Percentiles rank a stretch among this genome's conserved stretches.
phyloP scores from a whole-genome alignment of 2,113 vertebrate species.

The Thamnophis sirtalis region DNA sequence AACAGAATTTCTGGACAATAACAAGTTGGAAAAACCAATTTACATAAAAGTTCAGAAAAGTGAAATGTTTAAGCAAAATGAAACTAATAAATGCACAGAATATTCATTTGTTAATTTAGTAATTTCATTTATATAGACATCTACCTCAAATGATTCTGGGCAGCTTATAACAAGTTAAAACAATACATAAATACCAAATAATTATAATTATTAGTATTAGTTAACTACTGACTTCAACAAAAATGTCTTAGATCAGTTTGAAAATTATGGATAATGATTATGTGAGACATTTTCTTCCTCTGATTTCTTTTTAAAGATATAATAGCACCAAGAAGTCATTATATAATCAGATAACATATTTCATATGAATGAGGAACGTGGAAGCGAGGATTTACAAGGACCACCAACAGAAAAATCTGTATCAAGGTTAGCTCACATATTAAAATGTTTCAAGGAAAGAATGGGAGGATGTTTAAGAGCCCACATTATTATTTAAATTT shows the following conservation, averaged over 20 bases:
- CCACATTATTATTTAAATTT: background rate
- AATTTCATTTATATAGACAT: background rate
- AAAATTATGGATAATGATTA: background rate
- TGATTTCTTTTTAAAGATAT: background rate
- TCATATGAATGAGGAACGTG: background rate
- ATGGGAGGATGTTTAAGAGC: background rate
- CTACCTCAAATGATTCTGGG: background rate
- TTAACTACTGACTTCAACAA: background rate
- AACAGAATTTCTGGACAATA: background rate
- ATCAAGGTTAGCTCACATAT: background rate
- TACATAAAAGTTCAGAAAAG: background rate
- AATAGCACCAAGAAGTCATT: background rate
- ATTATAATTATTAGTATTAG: background rate
- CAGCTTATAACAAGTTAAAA: background rate
- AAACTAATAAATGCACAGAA: background rate
- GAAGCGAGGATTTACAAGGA: background rate
- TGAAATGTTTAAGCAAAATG: background rate
- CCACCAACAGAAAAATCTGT: background rate
- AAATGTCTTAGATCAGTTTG: background rate
- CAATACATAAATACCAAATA: background rate
- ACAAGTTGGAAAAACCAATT: background rate
- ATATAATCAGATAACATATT: background rate
- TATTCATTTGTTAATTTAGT: background rate
- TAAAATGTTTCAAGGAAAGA: background rate
- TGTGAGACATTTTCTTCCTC: background rate